A percentile compares a stretch with the other conserved stretches of the same genome.
Conservation (phyloP, 2,113 vertebrate species). For the Burhinus bistriatus region DNA sequence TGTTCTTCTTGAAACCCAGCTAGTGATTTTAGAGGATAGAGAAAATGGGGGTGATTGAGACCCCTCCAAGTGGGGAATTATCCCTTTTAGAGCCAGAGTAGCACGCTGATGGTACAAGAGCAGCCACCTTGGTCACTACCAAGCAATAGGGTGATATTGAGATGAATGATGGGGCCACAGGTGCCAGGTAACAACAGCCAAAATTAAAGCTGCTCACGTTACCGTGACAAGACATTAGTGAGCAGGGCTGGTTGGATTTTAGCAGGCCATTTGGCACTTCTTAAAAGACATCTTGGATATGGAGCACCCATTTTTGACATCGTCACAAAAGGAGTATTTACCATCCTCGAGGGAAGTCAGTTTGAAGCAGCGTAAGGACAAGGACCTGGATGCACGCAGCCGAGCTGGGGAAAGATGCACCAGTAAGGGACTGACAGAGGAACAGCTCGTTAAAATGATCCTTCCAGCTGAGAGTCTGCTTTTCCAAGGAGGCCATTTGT, state of each 20-base stretch:
- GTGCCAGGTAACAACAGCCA: background rate
- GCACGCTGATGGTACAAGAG: background rate
- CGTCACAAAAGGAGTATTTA: background rate
- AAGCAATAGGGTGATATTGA: background rate
- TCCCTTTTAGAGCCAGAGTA: background rate
- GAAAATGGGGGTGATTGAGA: background rate
- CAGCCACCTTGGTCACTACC: background rate
- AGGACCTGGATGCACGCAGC: background rate
- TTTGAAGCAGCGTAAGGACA: background rate
- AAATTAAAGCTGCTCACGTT: fast-evolving
- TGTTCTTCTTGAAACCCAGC: background rate
- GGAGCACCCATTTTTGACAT: background rate
- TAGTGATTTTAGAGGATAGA: background rate
- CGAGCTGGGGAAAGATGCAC: background rate
- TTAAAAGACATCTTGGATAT: background rate
- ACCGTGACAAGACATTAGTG: background rate
- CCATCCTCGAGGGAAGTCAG: background rate
- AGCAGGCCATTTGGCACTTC: background rate
- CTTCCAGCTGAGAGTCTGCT: background rate
- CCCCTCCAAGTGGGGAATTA: too few species aligned
- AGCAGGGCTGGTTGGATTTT: background rate
- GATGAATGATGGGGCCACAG: background rate
- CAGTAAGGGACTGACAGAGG: background rate
- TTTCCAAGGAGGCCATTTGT: background rate
- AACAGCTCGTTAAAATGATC: background rate